Base-by-base conservation (phyloP, 2,888 invertebrate species). In the Cantharis rustica region DNA sequence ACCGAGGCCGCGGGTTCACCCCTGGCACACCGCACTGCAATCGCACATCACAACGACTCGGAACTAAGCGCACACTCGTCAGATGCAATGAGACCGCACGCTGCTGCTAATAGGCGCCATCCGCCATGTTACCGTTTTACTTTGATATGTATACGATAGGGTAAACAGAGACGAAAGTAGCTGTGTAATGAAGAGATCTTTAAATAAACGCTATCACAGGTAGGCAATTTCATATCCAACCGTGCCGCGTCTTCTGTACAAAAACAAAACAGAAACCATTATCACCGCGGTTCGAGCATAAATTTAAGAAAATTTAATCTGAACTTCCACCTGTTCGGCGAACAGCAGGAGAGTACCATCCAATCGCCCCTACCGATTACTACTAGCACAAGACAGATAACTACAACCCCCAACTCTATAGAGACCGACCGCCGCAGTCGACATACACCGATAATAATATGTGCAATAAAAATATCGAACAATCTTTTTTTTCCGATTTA, bases 31-130 rank as follows among this genome's bases (percentile, higher is more conserved):
- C 76, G 72, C 81, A 81, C 81, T 81, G 82, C 83, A 84, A 81
- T 82, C 82, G 81, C 82, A 80, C 82, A 80, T 81, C 82, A 82
- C 83, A 82, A 83, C 81, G 80, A 82, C 81, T 82, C 84, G 82
- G 83, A 84, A 84, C 84, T 83, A 83, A 84, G 82, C 80, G 83
- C 82, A 82, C 76, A 81, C 82, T 82, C 82, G 83, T 83, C 81
- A 78, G 83, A 84, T 84, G 84, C 84, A 84, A 82, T 84, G 83
- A 82, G 82, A 81, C 83, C 82, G 81, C 81, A 79, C 81, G 77
- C 75, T 79, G 78, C 82, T 82, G 83, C 84, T 85, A 85, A 85
- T 85, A 83, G 84, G 84, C 84, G 83, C 84, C 84, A 84, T 84
- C 85, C 85, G 85, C 85, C 85, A 85, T 85, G 84, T 84, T 85